phyloP scores from a whole-genome alignment of 1,140 invertebrate genomes.

The Homalodisca vitripennis region DNA sequence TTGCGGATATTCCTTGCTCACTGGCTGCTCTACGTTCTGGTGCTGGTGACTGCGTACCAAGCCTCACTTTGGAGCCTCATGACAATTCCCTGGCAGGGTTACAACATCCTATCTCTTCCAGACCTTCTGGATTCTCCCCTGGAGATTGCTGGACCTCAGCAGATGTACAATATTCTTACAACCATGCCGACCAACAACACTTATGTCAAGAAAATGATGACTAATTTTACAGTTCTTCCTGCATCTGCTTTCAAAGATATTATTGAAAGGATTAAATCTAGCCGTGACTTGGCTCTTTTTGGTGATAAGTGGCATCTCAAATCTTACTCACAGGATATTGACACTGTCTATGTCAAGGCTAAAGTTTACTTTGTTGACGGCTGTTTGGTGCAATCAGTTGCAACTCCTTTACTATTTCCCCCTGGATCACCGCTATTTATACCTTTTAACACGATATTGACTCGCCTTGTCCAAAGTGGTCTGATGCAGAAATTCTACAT shows the following conservation, averaged over 20 bases:
- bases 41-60: slow-evolving; percentile 38
- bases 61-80: slow-evolving; percentile 39
- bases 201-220: slow-evolving; percentile 29
- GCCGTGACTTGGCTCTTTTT: slow-evolving; percentile 37
- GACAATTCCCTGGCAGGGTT: slow-evolving; percentile 34
- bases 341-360: slow-evolving; percentile 33
- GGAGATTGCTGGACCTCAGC: slow-evolving; percentile 27
- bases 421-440: slow-evolving; percentile 32
- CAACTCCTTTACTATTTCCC: slow-evolving; percentile 37
- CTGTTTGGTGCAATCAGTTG: slow-evolving; percentile 37
- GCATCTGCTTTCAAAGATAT: slow-evolving; percentile 32
- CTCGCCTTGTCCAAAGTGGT: slow-evolving; percentile 36
- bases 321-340: slow-evolving; percentile 34
- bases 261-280: slow-evolving; percentile 31
- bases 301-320: slow-evolving; percentile 37
- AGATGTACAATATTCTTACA: slow-evolving; percentile 34
- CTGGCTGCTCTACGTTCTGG: slow-evolving; percentile 36
- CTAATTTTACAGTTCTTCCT: slow-evolving; percentile 27
- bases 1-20: slow-evolving; percentile 34
- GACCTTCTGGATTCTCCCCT: slow-evolving; percentile 34
- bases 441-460: slow-evolving; percentile 32
- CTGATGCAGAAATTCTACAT: slow-evolving; percentile 30
- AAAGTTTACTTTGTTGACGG: slow-evolving; percentile 38
- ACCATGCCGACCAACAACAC: slow-evolving; percentile 21
- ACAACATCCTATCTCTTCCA: slow-evolving; percentile 32